phyloP scores from a whole-genome alignment of 2,113 vertebrate species.

The Pygoscelis antarcticus region DNA sequence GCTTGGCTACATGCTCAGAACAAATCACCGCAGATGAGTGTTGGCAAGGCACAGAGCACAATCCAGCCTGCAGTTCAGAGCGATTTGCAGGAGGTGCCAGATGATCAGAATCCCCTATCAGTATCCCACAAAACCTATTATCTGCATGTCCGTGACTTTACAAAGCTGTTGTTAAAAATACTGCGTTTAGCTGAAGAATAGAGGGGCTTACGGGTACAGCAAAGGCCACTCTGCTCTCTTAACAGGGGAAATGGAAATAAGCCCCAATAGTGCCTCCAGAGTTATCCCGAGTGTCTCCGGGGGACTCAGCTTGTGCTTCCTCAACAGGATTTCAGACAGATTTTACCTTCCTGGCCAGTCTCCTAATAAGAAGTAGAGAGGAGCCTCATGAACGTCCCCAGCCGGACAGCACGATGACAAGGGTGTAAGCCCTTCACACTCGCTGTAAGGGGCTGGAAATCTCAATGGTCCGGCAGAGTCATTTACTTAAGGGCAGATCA shows the following conservation, averaged over 20 bases:
- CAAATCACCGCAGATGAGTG: neutral
- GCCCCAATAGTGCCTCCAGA: neutral
- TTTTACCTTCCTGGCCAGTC: neutral
- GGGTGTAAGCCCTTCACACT: neutral
- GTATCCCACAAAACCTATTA: neutral
- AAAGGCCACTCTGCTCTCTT: neutral
- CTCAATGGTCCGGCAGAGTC: neutral
- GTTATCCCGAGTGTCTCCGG: rapidly evolving
- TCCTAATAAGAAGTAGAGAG: neutral
- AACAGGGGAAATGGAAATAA: neutral
- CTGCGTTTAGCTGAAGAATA: rapidly evolving
- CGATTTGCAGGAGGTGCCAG: neutral
- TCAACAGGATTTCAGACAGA: neutral
- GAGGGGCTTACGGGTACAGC: rapidly evolving
- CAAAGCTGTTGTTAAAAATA: neutral
- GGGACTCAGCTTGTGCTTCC: neutral
- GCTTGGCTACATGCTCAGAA: neutral
- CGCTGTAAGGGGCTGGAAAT: neutral
- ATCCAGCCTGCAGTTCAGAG: neutral
- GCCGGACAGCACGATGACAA: rapidly evolving
- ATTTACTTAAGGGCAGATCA: neutral
- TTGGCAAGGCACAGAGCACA: neutral
- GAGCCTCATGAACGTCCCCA: neutral
- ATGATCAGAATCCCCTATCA: neutral
- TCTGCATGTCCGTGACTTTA: neutral